phyloP scores from a whole-genome alignment of 2,888 invertebrate genomes.

The Aleiodes alternator region DNA sequence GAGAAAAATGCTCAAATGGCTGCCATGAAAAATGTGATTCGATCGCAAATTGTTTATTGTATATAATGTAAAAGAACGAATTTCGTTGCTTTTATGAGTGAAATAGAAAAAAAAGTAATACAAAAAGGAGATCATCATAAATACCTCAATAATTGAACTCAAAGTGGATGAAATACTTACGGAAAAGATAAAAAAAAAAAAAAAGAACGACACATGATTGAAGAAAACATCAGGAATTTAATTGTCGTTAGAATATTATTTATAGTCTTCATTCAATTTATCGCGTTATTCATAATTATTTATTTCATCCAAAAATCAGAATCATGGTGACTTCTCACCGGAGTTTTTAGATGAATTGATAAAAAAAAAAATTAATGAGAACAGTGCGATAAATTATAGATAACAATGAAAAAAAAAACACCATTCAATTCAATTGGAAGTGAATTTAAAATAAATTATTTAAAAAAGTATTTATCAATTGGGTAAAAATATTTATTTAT shows the following conservation, averaged over 20 bases:
- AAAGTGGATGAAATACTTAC: background rate
- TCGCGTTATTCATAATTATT: slow-evolving; percentile 24
- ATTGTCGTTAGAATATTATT: background rate
- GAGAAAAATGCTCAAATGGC: slow-evolving; percentile 13
- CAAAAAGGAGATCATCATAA: background rate
- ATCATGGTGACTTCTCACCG: background rate
- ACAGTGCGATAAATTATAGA: slow-evolving; percentile 12
- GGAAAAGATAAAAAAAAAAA: background rate
- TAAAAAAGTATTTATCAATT: background rate
- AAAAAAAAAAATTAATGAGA: background rate
- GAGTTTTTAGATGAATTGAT: slow-evolving; percentile 4
- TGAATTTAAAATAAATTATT: slow-evolving; percentile 32
- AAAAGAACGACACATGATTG: background rate
- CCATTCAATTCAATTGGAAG: slow-evolving; percentile 14
- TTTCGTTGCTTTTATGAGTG: background rate
- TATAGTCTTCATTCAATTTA: slow-evolving; percentile 18
- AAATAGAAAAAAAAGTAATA: background rate
- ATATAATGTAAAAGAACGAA: slow-evolving; percentile 13
- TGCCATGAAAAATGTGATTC: slow-evolving; percentile 25
- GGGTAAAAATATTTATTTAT: background rate
- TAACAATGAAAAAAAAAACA: slow-evolving; percentile 14
- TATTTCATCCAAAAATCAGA: slow-evolving; percentile 19
- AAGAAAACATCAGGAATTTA: background rate
- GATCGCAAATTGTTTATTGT: slow-evolving; percentile 16
- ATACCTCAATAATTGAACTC: background rate